Evolutionary conservation across 1,140 invertebrate genomes (phyloP), one percentile per base, ranked within the genome.

Genomic region (Bombus confusus): DNA sequence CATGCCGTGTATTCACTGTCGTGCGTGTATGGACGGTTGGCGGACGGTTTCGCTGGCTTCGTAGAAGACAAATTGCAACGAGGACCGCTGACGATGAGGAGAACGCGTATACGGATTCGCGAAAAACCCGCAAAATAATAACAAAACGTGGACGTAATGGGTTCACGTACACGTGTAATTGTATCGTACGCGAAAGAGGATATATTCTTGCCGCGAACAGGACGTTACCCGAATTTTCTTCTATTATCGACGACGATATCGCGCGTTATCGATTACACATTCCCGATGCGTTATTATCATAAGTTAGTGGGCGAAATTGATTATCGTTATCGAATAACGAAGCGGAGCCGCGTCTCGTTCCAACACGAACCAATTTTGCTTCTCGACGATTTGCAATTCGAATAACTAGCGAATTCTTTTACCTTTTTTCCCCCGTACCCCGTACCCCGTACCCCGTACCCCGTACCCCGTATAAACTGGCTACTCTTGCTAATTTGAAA

Each of bases 201-300:
- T 64, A 57, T 47, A 75, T 82, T 62, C n/a, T 59, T 66, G 78
- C 28, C 31, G 31, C 18, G 28, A 15, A 43, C 80, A 73, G 80
- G 69, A 74, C n/a, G n/a, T n/a, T n/a, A n/a, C n/a, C n/a, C 37
- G 52, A 74, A 82, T 82, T 82, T 74, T 75, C 80, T 64, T 57
- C 80, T 34, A 74, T 75, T 82, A 82, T 82, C 80, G 80, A 57
- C 39, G 71, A 80, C 79, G 37, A 39, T 74, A 81, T 81, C 69
- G 69, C 80, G 6, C 69, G 80, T 62, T 81, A 81, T 81, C 80
- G 80, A 73, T 74, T 73, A 81, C 80, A 39, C 69, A 31, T 72
- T 71, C 4, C 18, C 47, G 34, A 28, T 52, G 80, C 37, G 80
- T 81, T 82, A 82, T 82, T 64, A 82, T 75, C 71, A 82, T 82